Conservation (phyloP, 2,797 vertebrate species). For the Anguilla obscura region DNA sequence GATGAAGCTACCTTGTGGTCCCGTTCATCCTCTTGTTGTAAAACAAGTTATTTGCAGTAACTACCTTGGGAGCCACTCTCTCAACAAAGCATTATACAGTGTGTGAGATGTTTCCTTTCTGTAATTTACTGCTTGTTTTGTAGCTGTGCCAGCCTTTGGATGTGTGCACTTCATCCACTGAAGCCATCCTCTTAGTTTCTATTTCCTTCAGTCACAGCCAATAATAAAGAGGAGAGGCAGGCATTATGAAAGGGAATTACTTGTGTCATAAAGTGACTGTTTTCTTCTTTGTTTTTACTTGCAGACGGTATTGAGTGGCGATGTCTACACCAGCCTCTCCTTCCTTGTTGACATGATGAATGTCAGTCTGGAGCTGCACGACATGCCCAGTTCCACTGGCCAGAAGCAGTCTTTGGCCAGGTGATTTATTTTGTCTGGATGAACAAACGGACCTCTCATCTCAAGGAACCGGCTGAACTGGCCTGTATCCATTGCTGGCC, state of each 20-base stretch:
- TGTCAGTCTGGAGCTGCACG: constrained; percentile 89
- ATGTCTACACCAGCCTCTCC: constrained; percentile 86
- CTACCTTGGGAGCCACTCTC: background rate
- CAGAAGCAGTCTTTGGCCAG: constrained; percentile 81
- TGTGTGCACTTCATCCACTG: background rate
- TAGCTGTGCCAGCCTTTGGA: background rate
- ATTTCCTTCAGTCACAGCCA: background rate
- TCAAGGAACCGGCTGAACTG: background rate
- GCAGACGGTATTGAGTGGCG: constrained; percentile 93
- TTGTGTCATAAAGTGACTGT: background rate
- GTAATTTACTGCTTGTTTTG: background rate
- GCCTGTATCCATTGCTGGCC: background rate
- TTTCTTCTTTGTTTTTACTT: constrained; percentile 15
- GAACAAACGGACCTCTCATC: background rate
- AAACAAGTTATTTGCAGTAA: background rate
- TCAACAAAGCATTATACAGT: background rate
- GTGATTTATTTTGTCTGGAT: constrained; percentile 54
- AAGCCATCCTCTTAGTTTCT: background rate
- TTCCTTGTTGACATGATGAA: constrained; percentile 95
- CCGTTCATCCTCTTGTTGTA: background rate
- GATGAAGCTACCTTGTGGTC: background rate
- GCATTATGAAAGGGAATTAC: background rate
- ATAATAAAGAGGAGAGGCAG: background rate
- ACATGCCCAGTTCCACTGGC: constrained; percentile 69
- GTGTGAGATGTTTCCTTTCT: background rate